A percentile compares a stretch with the other conserved stretches of the same genome.
Evolutionary conservation across 2,888 invertebrate species (phyloP).

Genomic region (Xestia c-nigrum): DNA sequence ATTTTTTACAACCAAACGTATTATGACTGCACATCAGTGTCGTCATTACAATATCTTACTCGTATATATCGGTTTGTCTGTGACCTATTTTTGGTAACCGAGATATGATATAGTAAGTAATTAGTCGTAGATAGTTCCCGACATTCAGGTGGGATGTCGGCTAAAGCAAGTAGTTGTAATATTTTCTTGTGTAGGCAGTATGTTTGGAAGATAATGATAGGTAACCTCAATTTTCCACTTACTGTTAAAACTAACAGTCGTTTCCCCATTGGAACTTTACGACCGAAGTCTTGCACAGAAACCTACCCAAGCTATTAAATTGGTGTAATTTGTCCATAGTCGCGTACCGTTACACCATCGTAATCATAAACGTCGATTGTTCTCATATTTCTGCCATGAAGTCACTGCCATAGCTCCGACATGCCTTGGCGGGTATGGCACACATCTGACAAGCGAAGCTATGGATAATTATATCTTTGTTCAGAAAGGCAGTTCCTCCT

Average conservation of each 20-base stretch:
- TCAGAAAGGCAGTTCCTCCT: not conserved
- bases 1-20: not conserved
- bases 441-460: conserved; percentile 13
- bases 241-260: conserved; percentile 12
- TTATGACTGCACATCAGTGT: no score
- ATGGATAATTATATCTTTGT: conserved; percentile 1
- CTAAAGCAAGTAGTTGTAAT: not conserved
- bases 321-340: conserved; percentile 34
- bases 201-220: not conserved
- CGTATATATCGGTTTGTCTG: no score
- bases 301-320: conserved; percentile 12
- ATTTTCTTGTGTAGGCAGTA: not conserved
- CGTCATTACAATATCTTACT: no score
- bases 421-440: not conserved
- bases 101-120: not conserved
- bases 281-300: conserved; percentile 4
- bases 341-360: conserved; percentile 58
- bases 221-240: conserved; percentile 7
- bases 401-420: conserved; percentile 40
- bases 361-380: conserved; percentile 60
- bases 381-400: conserved; percentile 65
- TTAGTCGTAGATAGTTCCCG: not conserved
- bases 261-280: conserved; percentile 26
- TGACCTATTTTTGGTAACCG: no score
- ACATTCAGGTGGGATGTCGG: not conserved